phyloP scores from a whole-genome alignment of 1,140 invertebrate species.

The Zeugodacus cucurbitae region DNA sequence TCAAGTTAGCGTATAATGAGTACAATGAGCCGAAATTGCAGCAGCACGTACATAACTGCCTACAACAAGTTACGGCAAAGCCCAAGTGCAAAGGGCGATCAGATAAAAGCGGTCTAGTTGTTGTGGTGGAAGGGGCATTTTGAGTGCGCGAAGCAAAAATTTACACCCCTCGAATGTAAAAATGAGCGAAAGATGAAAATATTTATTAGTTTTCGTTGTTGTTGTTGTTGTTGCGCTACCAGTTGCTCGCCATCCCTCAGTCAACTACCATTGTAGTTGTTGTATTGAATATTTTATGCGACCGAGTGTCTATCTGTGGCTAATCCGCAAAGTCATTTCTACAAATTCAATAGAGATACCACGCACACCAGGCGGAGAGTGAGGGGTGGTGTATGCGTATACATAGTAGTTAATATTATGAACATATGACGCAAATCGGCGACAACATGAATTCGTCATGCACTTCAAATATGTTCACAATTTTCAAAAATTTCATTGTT shows the following conservation, averaged over 20 bases:
- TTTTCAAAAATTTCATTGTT: constrained; percentile 43
- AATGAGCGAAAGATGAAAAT: background rate
- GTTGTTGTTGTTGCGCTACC: background rate
- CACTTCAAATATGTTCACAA: constrained; percentile 59
- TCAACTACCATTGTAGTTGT: background rate
- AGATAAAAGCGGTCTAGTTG: background rate
- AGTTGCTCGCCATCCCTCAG: background rate
- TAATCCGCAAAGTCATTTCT: constrained; percentile 64
- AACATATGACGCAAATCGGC: constrained; percentile 33
- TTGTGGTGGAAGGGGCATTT: background rate
- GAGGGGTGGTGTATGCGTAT: background rate
- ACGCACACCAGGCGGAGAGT: background rate
- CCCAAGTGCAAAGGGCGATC: background rate
- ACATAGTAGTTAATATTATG: constrained; percentile 6
- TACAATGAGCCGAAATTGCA: constrained; percentile 10
- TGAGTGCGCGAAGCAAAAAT: background rate
- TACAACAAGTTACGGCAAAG: background rate
- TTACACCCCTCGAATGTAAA: background rate
- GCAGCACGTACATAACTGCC: background rate
- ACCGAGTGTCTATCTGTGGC: constrained; percentile 34
- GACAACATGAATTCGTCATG: constrained; percentile 23
- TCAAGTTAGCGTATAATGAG: constrained; percentile 31
- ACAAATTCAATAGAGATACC: constrained; percentile 28
- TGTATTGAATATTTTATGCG: constrained; percentile 29
- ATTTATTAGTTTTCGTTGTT: background rate